A percentile compares a stretch with the other conserved stretches of the same genome.
phyloP scores from a whole-genome alignment of 1,140 invertebrate species.

The Zaprionus nigranus region DNA sequence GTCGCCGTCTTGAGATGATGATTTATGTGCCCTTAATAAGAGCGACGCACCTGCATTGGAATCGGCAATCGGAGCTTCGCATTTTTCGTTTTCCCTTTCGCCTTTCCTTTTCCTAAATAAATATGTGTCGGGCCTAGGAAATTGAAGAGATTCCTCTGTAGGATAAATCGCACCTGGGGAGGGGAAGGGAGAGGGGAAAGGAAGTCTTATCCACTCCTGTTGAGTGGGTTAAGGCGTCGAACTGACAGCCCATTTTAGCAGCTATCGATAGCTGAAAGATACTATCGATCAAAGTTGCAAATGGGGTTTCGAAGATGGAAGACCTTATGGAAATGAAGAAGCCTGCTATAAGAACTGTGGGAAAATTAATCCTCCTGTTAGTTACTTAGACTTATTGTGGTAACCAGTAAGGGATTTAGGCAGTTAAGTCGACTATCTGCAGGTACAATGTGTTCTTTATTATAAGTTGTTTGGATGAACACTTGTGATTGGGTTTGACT shows the following conservation, averaged over 20 bases:
- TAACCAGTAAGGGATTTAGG: neutral
- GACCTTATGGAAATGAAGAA: neutral
- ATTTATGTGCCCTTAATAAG: conserved; percentile 70
- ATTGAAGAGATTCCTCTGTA: neutral
- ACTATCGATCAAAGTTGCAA: conserved; percentile 1
- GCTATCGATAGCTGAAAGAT: conserved; percentile 1
- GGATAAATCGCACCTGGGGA: neutral
- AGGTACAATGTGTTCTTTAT: neutral
- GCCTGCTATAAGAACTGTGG: neutral
- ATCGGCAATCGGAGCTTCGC: conserved; percentile 8
- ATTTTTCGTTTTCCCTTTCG: neutral
- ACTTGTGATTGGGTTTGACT: neutral
- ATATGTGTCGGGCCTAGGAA: conserved; percentile 13
- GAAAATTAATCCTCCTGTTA: neutral
- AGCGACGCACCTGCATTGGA: conserved; percentile 51
- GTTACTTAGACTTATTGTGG: neutral
- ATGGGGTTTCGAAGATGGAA: neutral
- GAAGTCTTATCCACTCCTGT: conserved; percentile 4
- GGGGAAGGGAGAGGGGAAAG: neutral
- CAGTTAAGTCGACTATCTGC: neutral
- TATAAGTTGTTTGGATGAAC: too few species aligned
- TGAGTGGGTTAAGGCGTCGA: neutral
- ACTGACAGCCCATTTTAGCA: neutral
- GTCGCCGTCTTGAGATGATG: conserved; percentile 60
- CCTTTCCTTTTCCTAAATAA: conserved; percentile 29